phyloP scores from a whole-genome alignment of 2,888 invertebrate species.

The Caenorhabditis sp. region DNA sequence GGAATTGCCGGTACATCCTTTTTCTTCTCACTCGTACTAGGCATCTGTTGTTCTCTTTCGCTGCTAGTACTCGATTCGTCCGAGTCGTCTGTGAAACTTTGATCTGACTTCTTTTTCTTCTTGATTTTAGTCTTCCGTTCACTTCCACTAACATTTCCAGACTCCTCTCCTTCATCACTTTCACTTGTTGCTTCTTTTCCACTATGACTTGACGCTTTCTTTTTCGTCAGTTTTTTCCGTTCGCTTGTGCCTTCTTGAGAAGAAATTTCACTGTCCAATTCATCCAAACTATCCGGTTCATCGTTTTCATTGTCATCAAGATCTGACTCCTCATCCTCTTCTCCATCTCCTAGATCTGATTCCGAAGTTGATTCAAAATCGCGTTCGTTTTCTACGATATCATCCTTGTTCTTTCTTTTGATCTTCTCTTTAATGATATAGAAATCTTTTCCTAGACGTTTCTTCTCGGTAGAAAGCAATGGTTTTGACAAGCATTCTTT shows the following conservation, averaged over 20 bases:
- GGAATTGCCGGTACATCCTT: too few species aligned
- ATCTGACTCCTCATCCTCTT: background rate
- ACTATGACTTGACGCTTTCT: background rate
- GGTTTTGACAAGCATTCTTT: too few species aligned
- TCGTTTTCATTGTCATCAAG: background rate
- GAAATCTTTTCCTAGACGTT: too few species aligned
- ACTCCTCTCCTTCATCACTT: background rate
- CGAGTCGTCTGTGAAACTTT: background rate
- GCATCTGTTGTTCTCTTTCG: too few species aligned
- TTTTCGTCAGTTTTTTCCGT: background rate
- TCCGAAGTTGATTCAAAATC: background rate
- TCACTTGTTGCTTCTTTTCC: background rate
- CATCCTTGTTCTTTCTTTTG: too few species aligned
- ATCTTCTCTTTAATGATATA: too few species aligned
- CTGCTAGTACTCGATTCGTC: background rate
- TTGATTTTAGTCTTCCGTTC: background rate
- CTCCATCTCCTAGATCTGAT: background rate
- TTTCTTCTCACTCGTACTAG: conserved; percentile 5
- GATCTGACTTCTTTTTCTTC: background rate
- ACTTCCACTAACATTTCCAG: background rate
- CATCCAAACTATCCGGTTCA: background rate
- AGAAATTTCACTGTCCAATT: background rate
- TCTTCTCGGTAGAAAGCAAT: too few species aligned
- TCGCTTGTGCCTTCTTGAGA: background rate
- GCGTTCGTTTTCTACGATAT: background rate